Evolutionary conservation across 2,113 vertebrate species (phyloP), one percentile per base, ranked within the genome.

Genomic region (Motacilla alba): DNA sequence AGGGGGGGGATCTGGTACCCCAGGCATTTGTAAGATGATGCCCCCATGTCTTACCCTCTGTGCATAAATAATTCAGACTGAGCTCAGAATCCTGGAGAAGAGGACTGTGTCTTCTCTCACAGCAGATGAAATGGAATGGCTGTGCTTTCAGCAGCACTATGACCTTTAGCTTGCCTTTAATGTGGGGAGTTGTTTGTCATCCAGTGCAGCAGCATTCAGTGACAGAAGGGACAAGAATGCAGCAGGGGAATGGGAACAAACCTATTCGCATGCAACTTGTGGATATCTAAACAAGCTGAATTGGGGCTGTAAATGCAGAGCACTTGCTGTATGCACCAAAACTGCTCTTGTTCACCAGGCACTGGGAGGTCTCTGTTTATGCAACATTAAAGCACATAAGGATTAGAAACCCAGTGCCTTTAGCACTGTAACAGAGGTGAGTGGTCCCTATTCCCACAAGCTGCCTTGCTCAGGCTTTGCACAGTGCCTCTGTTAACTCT

Each of bases 101-200:
- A 49, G 5, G 9, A 28, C 41, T 7, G 39, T 43, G 30, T 31
- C 90, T 70, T 37, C 44, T 75, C 44, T 67, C 0, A 0, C 20
- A 72, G 83, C 44, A 44, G 56, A 56, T 4, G 41, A 39, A 68
- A 30, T 20, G n/a, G 59, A 52, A 44, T n/a, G 21, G 68, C 60
- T 86, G 68, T 68, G 60, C 82, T 74, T 68, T 60, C 41, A 60
- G 70, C 72, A 28, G 67, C 72, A 66, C 27, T 2, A 1, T 81
- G 96, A 90, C 88, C 83, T 93, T 94, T 92, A 80, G 63, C 47
- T 94, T 81, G 78, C 60, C 76, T 96, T 86, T 96, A 44, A 56
- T 82, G 80, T 87, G 92, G 60, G 62, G 44, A 93, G 33, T 64
- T 94, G 75, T 95, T 95, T 94, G 88, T 66, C 56, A 81, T 87